phyloP scores from a whole-genome alignment of 2,888 invertebrate species.

The Lottia gigantea region DNA sequence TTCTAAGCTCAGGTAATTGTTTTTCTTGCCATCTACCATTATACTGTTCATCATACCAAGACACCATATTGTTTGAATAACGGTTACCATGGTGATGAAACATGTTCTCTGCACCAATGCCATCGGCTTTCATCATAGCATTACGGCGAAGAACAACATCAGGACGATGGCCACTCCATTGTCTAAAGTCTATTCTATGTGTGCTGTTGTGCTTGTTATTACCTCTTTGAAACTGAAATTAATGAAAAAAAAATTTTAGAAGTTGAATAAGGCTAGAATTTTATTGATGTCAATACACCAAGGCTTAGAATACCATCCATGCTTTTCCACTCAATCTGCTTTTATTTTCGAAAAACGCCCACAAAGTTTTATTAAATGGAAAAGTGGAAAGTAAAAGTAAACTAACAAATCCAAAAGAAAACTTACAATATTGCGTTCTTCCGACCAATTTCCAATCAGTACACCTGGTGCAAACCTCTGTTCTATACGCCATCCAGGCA shows the following conservation, averaged over 20 bases:
- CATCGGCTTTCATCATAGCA: constrained; percentile 55
- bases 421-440: constrained; percentile 61
- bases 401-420: background rate
- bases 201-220: constrained; percentile 59
- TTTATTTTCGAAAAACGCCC: background rate
- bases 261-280: too few species aligned
- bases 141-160: constrained; percentile 60
- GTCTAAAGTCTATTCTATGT: constrained; percentile 59
- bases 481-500: constrained; percentile 66
- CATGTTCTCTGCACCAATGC: constrained; percentile 57
- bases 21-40: constrained; percentile 57
- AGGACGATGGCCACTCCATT: constrained; percentile 50
- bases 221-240: constrained; percentile 57
- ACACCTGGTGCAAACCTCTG: constrained; percentile 61
- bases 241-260: constrained; percentile 15
- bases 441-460: constrained; percentile 66
- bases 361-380: too few species aligned
- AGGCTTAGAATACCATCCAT: too few species aligned
- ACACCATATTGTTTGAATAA: constrained; percentile 63
- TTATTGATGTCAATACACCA: too few species aligned
- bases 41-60: constrained; percentile 66
- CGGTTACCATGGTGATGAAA: constrained; percentile 65
- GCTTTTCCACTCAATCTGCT: too few species aligned
- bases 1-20: constrained; percentile 51
- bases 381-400: background rate